These are phyloP conservation scores for Amblyopsis hoosieri DNA, from an alignment of 2,797 vertebrate genomes.

Conservation along the genomic window DNA sequence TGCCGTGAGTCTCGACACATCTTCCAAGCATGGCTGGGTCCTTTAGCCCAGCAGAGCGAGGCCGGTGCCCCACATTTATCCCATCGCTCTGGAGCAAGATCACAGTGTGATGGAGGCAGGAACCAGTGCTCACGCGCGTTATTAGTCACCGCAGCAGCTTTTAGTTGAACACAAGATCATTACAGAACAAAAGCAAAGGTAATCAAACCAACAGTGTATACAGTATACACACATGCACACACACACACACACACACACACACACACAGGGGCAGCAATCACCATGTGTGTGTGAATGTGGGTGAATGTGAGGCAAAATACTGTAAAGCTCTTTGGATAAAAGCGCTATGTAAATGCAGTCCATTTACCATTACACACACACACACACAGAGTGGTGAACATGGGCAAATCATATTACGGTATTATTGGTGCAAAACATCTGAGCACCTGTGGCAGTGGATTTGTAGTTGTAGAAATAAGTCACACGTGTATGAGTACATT, in stretches of 20 bases:
- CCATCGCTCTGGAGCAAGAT: slow-evolving; percentile 61
- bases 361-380: no score
- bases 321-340: no score
- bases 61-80: slow-evolving; percentile 63
- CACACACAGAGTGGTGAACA: no score
- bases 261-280: slow-evolving; percentile 20
- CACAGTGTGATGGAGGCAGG: slow-evolving; percentile 62
- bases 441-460: no score
- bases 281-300: slow-evolving; percentile 9
- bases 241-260: slow-evolving; percentile 6
- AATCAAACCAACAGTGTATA: slow-evolving; percentile 52
- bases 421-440: no score
- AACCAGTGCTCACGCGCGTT: slow-evolving; percentile 61
- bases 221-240: slow-evolving; percentile 8
- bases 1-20: slow-evolving; percentile 28
- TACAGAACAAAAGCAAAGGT: slow-evolving; percentile 56
- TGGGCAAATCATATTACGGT: no score
- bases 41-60: slow-evolving; percentile 54
- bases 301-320: slow-evolving; percentile 11
- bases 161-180: slow-evolving; percentile 53
- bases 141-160: slow-evolving; percentile 68
- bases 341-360: no score
- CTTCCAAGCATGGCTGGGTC: slow-evolving; percentile 32
- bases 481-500: no score
- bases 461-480: no score